Base-by-base conservation (phyloP, 2,113 vertebrate species). In the Bufo bufo region DNA sequence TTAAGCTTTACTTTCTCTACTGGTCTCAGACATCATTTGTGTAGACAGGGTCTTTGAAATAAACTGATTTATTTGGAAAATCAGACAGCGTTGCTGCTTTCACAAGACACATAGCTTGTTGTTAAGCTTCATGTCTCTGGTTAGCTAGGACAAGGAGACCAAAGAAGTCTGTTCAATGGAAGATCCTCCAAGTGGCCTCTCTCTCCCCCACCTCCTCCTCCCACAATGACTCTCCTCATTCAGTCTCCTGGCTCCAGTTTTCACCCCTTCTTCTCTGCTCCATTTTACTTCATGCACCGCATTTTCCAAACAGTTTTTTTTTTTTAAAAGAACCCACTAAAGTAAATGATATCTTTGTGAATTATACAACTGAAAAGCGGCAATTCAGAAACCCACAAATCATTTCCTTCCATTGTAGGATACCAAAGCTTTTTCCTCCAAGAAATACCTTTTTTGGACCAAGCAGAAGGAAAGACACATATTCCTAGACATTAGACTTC, bases 161-260 rank as follows among this genome's bases (percentile, higher is more conserved):
- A 88, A 88, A 88, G 80, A 88, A 83, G 47, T 77, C 80, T 84
- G 80, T 77, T 83, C 58, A 72, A 72, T 33, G 45, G 80, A 83
- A 71, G 72, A 81, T 88, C 87, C 80, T 86, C 71, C 52, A 59
- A 87, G 74, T 63, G 80, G 80, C 56, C 80, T 89, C 43, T 89
- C 87, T 69, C 75, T 87, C 82, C 66, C 59, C 77, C 86, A 75
- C 86, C 33, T 87, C 65, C 74, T 65, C 61, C 87, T 77, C 49
- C 80, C 82, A 85, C 61, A 13, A 54, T 85, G 61, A 47, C 87
- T 88, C 81, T 77, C 80, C 82, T 78, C 87, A 84, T 78, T 84
- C 59, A 77, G 65, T 78, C 54, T 49, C 49, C 72, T 56, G 13
- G 77, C 45, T 69, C 65, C 47, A 23, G n/a, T 50, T 58, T 50